phyloP scores from a whole-genome alignment of 2,797 vertebrate genomes.

The Toxotes lorentzi region DNA sequence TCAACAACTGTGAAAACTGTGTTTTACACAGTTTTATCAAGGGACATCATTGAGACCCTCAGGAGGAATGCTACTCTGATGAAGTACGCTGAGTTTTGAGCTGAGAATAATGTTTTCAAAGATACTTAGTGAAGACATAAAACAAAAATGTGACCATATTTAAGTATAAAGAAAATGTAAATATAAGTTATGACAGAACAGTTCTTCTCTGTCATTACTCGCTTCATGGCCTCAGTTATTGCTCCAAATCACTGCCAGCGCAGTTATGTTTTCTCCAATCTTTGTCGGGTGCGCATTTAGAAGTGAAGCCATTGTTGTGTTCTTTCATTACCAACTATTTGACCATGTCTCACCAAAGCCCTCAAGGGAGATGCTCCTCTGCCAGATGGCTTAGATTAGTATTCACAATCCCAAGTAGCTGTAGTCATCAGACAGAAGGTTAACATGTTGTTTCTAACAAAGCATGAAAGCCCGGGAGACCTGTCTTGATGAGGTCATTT shows the following conservation, averaged over 20 bases:
- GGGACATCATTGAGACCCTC: not conserved
- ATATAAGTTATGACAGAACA: not conserved
- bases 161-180: not conserved
- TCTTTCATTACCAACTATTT: slow-evolving; percentile 52
- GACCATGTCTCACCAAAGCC: slow-evolving; percentile 57
- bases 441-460: slow-evolving; percentile 72
- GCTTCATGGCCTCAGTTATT: not conserved
- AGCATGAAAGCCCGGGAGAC: slow-evolving; percentile 65
- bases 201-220: not conserved
- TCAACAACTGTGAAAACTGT: slow-evolving; percentile 8
- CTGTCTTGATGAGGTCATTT: slow-evolving; percentile 38
- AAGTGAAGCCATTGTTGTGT: slow-evolving; percentile 50
- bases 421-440: slow-evolving; percentile 64
- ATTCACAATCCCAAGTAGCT: slow-evolving; percentile 73
- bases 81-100: not conserved
- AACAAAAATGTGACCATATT: slow-evolving; percentile 15
- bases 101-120: slow-evolving; percentile 4
- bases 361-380: slow-evolving; percentile 42
- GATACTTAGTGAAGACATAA: not conserved
- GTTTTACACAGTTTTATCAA: slow-evolving; percentile 4
- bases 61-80: not conserved
- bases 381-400: slow-evolving; percentile 76
- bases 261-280: slow-evolving; percentile 14
- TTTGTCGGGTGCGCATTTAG: slow-evolving; percentile 25
- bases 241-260: slow-evolving; percentile 21